phyloP scores from a whole-genome alignment of 2,888 invertebrate species.

The Mythimna lalbum region DNA sequence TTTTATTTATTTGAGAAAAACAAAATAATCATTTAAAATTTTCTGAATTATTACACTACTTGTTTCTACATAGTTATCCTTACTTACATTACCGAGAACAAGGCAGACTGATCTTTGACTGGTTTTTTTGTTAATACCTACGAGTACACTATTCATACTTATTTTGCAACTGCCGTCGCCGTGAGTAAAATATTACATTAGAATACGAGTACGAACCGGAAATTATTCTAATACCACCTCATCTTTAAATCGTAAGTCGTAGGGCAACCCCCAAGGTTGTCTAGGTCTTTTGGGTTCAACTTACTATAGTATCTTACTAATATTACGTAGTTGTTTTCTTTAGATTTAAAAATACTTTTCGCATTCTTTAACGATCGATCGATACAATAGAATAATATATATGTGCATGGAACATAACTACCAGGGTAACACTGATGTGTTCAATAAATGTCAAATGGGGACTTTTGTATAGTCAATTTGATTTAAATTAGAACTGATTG shows the following conservation, averaged over 20 bases:
- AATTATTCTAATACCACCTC: slow-evolving; percentile 16
- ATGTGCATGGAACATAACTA: no score
- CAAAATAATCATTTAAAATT: no score
- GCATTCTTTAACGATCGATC: background rate
- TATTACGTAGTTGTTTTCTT: background rate
- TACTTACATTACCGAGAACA: background rate
- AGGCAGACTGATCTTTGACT: slow-evolving; percentile 12
- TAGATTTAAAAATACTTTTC: background rate
- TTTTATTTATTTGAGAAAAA: no score
- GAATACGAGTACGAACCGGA: slow-evolving; percentile 37
- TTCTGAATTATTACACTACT: background rate
- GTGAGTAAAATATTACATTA: slow-evolving; percentile 29
- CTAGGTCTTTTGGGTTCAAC: background rate
- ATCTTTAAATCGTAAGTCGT: slow-evolving; percentile 24
- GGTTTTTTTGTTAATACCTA: slow-evolving; percentile 20
- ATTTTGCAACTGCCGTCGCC: slow-evolving; percentile 19
- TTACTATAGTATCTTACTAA: background rate
- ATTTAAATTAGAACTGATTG: background rate
- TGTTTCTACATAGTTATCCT: background rate
- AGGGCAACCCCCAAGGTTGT: slow-evolving; percentile 29
- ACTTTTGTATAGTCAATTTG: background rate
- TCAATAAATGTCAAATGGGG: background rate
- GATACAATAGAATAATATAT: no score
- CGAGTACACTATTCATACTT: background rate
- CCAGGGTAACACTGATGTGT: no score